Evolutionary conservation across 2,113 vertebrate genomes (phyloP).

Genomic region (Piaya cayana): DNA sequence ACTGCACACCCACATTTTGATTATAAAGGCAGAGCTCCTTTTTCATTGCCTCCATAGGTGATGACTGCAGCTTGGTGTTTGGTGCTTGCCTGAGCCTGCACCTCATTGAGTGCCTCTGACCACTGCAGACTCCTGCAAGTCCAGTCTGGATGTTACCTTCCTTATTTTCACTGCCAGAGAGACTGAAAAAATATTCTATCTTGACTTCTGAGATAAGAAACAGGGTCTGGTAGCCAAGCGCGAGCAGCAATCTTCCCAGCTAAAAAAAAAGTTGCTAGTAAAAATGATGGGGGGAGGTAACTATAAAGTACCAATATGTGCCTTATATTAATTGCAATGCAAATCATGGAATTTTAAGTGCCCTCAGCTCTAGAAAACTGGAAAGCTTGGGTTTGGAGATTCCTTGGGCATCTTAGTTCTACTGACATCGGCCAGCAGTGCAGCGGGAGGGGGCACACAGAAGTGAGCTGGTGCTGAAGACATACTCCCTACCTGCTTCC

Average conservation of each 20-base stretch:
- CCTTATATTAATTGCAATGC: background rate
- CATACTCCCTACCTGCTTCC: background rate
- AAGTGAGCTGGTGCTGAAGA: background rate
- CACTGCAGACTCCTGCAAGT: background rate
- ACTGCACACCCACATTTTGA: background rate
- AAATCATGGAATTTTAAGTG: background rate
- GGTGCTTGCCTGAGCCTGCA: background rate
- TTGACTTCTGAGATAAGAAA: background rate
- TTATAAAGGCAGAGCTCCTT: background rate
- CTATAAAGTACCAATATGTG: accelerated
- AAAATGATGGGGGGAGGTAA: accelerated
- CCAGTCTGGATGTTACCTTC: background rate
- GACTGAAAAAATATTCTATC: background rate
- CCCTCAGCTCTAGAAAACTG: background rate
- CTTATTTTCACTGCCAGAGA: background rate
- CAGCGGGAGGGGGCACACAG: background rate
- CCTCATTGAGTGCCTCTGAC: background rate
- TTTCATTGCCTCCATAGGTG: background rate
- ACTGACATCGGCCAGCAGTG: background rate
- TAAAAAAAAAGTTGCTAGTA: background rate
- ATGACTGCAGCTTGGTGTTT: background rate
- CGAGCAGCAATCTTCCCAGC: accelerated
- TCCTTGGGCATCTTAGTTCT: background rate
- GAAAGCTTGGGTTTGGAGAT: background rate
- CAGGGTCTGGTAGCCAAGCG: background rate